Conservation (phyloP, 2,888 invertebrate species). For the Hedychridium roseum region DNA sequence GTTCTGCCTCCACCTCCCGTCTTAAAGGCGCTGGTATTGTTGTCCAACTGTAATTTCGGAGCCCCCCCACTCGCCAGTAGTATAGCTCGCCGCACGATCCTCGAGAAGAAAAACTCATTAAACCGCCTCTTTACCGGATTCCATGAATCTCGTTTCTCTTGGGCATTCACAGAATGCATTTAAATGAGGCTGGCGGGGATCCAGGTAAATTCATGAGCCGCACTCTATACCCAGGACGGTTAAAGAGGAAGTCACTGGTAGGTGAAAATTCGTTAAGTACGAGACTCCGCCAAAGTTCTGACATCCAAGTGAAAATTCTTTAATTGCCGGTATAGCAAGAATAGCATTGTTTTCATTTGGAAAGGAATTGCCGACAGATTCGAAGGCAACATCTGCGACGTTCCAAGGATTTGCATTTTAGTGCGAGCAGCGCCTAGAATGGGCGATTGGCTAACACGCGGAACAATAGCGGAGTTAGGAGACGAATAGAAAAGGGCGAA, state of each 20-base stretch:
- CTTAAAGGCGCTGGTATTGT: neutral
- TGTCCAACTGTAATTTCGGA: conserved; percentile 18
- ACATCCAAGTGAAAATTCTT: too few species aligned
- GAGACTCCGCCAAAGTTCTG: too few species aligned
- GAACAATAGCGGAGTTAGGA: conserved; percentile 38
- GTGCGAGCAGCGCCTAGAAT: too few species aligned
- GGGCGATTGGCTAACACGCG: too few species aligned
- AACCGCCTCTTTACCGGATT: neutral
- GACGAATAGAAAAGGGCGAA: conserved; percentile 39
- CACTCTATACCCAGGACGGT: too few species aligned
- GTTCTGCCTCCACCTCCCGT: conserved; percentile 4
- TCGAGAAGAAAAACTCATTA: conserved; percentile 9
- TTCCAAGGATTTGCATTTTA: too few species aligned
- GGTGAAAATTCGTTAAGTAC: too few species aligned
- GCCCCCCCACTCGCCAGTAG: neutral
- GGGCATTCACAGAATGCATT: conserved; percentile 1
- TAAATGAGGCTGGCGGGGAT: conserved; percentile 2
- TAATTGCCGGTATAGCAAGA: too few species aligned
- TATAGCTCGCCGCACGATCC: neutral
- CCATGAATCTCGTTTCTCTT: neutral
- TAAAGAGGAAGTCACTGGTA: too few species aligned
- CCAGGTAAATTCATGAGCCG: neutral
- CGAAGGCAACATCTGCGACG: too few species aligned
- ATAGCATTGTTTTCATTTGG: too few species aligned
- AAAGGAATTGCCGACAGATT: too few species aligned